Evolutionary conservation across 92 coral and sea anemone species (phyloP), one percentile per base, ranked within the genome.

Genomic region (Pocillopora meandrina): DNA sequence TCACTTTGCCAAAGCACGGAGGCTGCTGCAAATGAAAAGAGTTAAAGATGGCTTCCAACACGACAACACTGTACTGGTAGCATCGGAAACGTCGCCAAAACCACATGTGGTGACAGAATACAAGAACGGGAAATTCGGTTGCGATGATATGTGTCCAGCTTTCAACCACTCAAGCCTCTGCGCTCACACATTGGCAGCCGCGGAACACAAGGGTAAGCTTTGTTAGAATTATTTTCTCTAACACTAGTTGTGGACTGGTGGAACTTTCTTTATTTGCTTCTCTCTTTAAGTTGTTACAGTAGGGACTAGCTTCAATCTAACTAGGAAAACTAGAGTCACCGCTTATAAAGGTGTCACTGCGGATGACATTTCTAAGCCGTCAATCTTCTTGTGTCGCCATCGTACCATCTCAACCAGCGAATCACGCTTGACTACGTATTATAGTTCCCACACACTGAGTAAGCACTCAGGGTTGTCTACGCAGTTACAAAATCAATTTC

Each of bases 121-220:
- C 74, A 26, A 42, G 52, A 42, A 42, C 52, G 52, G 52, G 52
- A 42, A 42, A 42, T 42, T 42, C 52, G 8, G 52, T 42, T 42
- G 52, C 52, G 7, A 42, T 42, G 52, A 42, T 42, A 42, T 42
- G 52, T 42, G 52, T 42, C 52, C 52, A 42, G 52, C 52, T 42
- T 42, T 42, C 52, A 42, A 42, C 52, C 31, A 86, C 65, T 86
- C 89, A 19, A 85, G 80, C 14, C 42, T 86, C 19, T 86, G 89
- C 62, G 56, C 84, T 21, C 89, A 78, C 26, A 86, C 84, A 18
- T 72, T 86, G 72, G 89, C 89, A 59, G 89, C 89, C 36, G 84
- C 89, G 16, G 89, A 86, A 78, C 79, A 75, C 73, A 78, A 72
- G 67, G 84, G 84, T 42, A 86, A 86, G 66, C 76, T 61, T 56